Evolutionary conservation across 2,113 vertebrate genomes (phyloP).

Genomic region (Lasiurus cinereus): DNA sequence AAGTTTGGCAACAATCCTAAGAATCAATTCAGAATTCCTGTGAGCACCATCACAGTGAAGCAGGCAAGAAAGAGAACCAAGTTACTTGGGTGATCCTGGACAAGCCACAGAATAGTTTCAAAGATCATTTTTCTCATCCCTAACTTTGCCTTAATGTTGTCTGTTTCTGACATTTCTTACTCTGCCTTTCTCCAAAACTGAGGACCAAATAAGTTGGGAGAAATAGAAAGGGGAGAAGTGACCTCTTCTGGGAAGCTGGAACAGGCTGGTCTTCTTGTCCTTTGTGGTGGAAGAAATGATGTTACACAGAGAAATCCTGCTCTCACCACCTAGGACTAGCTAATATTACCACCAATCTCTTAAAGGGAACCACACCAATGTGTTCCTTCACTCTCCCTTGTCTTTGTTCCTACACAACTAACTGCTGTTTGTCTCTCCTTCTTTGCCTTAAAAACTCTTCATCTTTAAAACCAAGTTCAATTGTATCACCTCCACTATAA

Average conservation of each 20-base stretch:
- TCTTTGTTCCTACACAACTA: background rate
- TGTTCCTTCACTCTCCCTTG: background rate
- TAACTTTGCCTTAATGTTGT: too few species aligned
- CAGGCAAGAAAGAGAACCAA: background rate
- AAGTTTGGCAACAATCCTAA: background rate
- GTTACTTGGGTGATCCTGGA: background rate
- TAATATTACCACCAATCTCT: background rate
- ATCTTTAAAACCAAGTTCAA: conserved; percentile 3
- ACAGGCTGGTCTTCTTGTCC: background rate
- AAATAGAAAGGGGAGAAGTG: background rate
- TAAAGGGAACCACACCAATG: background rate
- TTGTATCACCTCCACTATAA: background rate
- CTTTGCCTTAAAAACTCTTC: background rate
- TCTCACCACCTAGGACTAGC: background rate
- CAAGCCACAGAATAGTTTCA: background rate
- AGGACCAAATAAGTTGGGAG: background rate
- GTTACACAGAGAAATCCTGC: background rate
- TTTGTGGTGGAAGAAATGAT: background rate
- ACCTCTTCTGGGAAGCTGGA: background rate
- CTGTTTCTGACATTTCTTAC: background rate
- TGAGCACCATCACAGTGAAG: background rate
- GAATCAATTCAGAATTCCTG: background rate
- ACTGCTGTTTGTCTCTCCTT: fast-evolving
- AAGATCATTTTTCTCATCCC: background rate
- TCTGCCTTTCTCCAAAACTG: background rate